A percentile compares a stretch with the other conserved stretches of the same genome.
Evolutionary conservation across 2,113 vertebrate genomes (phyloP).

Genomic region (Tachysurus fulvidraco): DNA sequence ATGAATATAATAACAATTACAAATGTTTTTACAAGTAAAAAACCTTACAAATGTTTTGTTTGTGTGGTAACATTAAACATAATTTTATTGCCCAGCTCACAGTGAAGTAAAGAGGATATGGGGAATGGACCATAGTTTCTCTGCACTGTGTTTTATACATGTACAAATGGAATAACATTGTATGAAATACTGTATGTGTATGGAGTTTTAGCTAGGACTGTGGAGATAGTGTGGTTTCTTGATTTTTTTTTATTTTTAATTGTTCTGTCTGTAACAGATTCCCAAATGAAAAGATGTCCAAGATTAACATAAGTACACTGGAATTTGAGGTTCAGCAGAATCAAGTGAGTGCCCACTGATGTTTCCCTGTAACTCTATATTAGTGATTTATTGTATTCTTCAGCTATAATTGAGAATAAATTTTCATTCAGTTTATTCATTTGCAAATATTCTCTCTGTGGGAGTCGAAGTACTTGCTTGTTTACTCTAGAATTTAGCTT

Average conservation of each 20-base stretch:
- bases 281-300: conserved; percentile 82
- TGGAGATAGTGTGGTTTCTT: background rate
- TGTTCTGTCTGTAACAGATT: conserved; percentile 72
- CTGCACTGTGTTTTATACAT: background rate
- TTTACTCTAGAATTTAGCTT: background rate
- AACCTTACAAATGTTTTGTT: background rate
- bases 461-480: background rate
- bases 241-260: background rate
- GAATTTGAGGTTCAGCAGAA: conserved; percentile 94
- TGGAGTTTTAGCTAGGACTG: background rate
- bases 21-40: too few species aligned
- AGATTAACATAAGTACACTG: conserved; percentile 81
- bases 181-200: too few species aligned
- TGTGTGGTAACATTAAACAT: background rate
- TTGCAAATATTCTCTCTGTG: background rate
- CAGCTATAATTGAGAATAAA: background rate
- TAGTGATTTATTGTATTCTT: background rate
- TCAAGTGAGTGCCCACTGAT: conserved; percentile 76
- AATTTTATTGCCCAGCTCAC: background rate
- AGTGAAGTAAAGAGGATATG: background rate
- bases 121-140: background rate
- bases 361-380: conserved; percentile 5
- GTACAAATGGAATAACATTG: background rate
- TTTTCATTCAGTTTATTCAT: background rate
- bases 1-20: background rate